These are phyloP conservation scores for Eospalax fontanierii DNA, from an alignment of 2,797 vertebrate species.

Conservation along the genomic window DNA sequence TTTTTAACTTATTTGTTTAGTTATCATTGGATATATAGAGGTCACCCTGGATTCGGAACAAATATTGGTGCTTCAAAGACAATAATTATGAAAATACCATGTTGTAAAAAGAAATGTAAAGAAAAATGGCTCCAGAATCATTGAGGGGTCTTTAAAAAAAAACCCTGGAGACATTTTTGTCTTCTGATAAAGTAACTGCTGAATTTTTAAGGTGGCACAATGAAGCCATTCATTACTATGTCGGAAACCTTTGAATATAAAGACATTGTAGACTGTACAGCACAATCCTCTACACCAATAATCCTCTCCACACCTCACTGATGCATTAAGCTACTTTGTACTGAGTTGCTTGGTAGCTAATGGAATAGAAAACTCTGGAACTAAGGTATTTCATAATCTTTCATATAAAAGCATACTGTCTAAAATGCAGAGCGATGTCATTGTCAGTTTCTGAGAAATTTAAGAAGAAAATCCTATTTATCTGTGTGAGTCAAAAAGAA, in stretches of 20 bases:
- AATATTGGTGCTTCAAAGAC: constrained; percentile 40
- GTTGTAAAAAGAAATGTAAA: constrained; percentile 21
- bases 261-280: constrained; percentile 47
- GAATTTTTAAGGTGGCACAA: neutral
- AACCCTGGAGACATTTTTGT: constrained; percentile 28
- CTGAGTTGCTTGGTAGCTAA: constrained; percentile 65
- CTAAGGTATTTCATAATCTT: constrained; percentile 61
- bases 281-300: neutral
- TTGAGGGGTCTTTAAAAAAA: neutral
- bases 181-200: constrained; percentile 61
- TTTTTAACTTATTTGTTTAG: constrained; percentile 40
- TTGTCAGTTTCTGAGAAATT: constrained; percentile 52
- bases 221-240: constrained; percentile 41
- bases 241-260: constrained; percentile 55
- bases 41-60: constrained; percentile 44
- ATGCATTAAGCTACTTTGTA: constrained; percentile 62
- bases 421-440: constrained; percentile 50
- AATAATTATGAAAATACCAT: constrained; percentile 67
- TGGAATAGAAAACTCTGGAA: constrained; percentile 62
- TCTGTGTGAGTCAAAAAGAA: constrained; percentile 47
- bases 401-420: constrained; percentile 59
- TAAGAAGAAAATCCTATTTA: constrained; percentile 63
- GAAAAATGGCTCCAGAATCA: neutral
- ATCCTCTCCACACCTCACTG: constrained; percentile 28
- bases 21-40: constrained; percentile 36